A percentile compares a stretch with the other conserved stretches of the same genome.
Evolutionary conservation across 1,140 invertebrate species (phyloP).

Genomic region (Episyrphus balteatus): DNA sequence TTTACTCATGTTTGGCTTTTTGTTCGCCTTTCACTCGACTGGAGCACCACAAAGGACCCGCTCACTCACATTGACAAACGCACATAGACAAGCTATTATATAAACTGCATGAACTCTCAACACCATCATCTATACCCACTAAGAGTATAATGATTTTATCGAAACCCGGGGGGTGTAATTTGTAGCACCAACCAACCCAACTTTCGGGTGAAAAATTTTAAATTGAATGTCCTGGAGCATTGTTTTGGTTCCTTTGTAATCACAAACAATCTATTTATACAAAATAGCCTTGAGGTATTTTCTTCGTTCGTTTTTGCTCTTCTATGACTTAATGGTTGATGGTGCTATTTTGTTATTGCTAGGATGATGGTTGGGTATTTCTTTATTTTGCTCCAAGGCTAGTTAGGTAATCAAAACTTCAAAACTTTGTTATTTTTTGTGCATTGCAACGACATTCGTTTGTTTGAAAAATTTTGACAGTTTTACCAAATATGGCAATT

Average conservation of each 20-base stretch:
- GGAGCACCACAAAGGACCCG: too few species aligned
- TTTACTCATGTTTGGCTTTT: too few species aligned
- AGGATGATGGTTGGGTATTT: not conserved
- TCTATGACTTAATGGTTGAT: too few species aligned
- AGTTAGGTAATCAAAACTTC: too few species aligned
- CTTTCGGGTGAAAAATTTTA: slow-evolving; percentile 16
- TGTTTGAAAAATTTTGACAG: too few species aligned
- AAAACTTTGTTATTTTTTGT: not conserved
- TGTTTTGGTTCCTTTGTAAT: slow-evolving; percentile 32
- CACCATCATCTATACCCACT: too few species aligned
- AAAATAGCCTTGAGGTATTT: not conserved
- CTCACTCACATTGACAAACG: too few species aligned
- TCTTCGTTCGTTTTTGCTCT: not conserved
- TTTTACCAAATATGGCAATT: too few species aligned
- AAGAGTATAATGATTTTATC: slow-evolving; percentile 1
- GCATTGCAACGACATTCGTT: not conserved
- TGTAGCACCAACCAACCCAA: slow-evolving; percentile 9
- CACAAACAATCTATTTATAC: slow-evolving; percentile 21
- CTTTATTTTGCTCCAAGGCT: too few species aligned
- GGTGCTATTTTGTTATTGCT: not conserved
- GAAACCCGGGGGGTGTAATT: slow-evolving; percentile 8
- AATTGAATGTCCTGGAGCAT: slow-evolving; percentile 34
- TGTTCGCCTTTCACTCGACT: too few species aligned
- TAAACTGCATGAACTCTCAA: too few species aligned
- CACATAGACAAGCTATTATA: too few species aligned